Percentiles rank a stretch among this genome's conserved stretches.
phyloP scores from a whole-genome alignment of 2,113 vertebrate species.

The Misgurnus anguillicaudatus region DNA sequence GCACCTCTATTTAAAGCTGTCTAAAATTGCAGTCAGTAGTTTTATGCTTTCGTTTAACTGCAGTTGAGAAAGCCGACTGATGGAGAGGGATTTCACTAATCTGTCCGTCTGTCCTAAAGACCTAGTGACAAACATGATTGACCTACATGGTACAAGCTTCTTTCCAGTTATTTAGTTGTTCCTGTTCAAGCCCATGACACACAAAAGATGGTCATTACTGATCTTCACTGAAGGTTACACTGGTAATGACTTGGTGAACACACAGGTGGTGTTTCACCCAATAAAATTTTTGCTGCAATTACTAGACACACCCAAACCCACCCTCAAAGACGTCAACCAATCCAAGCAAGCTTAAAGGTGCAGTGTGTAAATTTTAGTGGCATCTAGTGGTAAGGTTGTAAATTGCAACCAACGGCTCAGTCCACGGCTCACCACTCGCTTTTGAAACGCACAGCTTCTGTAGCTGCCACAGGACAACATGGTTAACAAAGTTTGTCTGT shows the following conservation, averaged over 20 bases:
- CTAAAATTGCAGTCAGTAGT: not conserved
- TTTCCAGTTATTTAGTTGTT: not conserved
- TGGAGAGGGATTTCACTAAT: constrained; percentile 21
- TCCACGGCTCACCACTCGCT: no score
- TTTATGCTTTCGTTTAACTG: not conserved
- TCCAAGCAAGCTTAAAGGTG: no score
- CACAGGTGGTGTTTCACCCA: not conserved
- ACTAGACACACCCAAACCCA: no score
- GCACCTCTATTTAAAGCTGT: not conserved
- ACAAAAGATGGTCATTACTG: not conserved
- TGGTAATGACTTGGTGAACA: not conserved
- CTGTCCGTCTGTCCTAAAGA: not conserved
- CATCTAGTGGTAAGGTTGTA: no score
- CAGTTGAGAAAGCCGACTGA: not conserved
- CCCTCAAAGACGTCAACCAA: no score
- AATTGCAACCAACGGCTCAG: no score
- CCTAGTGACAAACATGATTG: constrained; percentile 8
- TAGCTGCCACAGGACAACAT: no score
- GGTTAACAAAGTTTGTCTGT: no score
- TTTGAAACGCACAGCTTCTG: no score
- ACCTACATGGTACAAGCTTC: not conserved
- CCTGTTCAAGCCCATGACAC: not conserved
- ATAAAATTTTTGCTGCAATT: no score
- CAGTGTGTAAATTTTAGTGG: no score
- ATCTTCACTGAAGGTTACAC: not conserved